Percentiles rank a stretch among this genome's conserved stretches.
phyloP scores from a whole-genome alignment of 2,888 invertebrate genomes.

The Xestia xanthographa region DNA sequence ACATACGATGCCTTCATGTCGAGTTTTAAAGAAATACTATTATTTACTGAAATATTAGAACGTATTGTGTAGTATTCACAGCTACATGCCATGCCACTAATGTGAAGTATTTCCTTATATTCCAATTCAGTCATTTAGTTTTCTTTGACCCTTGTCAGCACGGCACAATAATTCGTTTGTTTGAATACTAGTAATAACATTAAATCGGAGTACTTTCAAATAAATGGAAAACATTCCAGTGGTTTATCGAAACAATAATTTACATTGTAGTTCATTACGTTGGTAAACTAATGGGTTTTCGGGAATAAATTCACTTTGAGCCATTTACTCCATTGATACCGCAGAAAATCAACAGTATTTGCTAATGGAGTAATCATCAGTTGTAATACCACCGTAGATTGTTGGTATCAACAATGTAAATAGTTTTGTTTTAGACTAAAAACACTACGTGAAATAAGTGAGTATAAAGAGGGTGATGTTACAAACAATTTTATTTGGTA shows the following conservation, averaged over 20 bases:
- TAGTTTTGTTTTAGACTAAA: slow-evolving; percentile 12
- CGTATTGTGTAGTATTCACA: not conserved
- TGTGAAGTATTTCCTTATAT: no score
- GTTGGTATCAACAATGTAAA: no score
- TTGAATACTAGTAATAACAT: no score
- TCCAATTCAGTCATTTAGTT: not conserved
- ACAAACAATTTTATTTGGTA: slow-evolving; percentile 9
- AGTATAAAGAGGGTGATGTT: not conserved
- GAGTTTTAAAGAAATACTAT: not conserved
- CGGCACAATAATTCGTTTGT: no score
- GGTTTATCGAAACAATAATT: slow-evolving; percentile 15
- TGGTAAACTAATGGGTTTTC: not conserved
- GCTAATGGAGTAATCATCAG: not conserved
- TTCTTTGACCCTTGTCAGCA: not conserved
- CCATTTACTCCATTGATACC: not conserved
- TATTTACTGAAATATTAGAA: not conserved
- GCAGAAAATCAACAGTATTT: not conserved
- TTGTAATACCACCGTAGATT: no score
- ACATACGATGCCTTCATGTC: not conserved
- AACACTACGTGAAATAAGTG: not conserved
- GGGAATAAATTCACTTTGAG: not conserved
- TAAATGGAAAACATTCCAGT: not conserved
- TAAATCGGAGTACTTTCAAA: no score
- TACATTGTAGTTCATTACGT: slow-evolving; percentile 1
- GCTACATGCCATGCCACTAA: no score